Conservation (phyloP, 2,113 vertebrate species). For the Leptobrachium leishanense region DNA sequence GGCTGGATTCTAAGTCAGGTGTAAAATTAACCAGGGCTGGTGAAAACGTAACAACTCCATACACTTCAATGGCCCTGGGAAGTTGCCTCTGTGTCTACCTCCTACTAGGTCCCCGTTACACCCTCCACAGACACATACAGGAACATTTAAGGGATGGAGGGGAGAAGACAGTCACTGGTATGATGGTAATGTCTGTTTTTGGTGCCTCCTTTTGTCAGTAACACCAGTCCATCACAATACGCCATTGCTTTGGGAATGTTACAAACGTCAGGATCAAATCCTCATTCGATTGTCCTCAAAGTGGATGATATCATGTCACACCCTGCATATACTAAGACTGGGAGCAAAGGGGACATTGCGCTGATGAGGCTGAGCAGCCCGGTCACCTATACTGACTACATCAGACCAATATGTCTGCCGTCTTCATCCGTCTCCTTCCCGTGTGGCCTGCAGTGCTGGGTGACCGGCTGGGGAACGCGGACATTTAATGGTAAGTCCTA, state of each 20-base stretch:
- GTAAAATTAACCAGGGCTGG: too few relatives aligned
- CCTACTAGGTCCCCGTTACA: too few relatives aligned
- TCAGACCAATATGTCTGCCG: conserved; percentile 83
- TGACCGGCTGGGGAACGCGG: conserved; percentile 87
- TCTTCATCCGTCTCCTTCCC: conserved; percentile 79
- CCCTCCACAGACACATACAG: too few relatives aligned
- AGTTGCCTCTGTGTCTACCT: too few relatives aligned
- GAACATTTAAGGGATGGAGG: too few relatives aligned
- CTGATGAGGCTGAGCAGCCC: conserved; percentile 82
- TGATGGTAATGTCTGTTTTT: too few relatives aligned
- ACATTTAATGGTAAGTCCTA: conserved; percentile 74
- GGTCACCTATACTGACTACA: conserved; percentile 63
- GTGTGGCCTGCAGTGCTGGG: conserved; percentile 84
- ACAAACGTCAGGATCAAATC: conserved; percentile 67
- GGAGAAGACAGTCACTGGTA: too few relatives aligned
- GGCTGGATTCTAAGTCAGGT: too few relatives aligned
- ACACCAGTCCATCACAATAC: not conserved
- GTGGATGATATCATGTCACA: conserved; percentile 79
- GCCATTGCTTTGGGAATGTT: conserved; percentile 79
- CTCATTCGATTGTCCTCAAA: conserved; percentile 75
- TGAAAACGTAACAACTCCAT: too few relatives aligned
- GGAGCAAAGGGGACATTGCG: conserved; percentile 85
- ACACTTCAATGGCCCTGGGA: too few relatives aligned
- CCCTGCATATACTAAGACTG: conserved; percentile 80
- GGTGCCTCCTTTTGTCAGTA: not conserved